Conservation (phyloP, 2,797 vertebrate species). For the Leptodactylus fallax region DNA sequence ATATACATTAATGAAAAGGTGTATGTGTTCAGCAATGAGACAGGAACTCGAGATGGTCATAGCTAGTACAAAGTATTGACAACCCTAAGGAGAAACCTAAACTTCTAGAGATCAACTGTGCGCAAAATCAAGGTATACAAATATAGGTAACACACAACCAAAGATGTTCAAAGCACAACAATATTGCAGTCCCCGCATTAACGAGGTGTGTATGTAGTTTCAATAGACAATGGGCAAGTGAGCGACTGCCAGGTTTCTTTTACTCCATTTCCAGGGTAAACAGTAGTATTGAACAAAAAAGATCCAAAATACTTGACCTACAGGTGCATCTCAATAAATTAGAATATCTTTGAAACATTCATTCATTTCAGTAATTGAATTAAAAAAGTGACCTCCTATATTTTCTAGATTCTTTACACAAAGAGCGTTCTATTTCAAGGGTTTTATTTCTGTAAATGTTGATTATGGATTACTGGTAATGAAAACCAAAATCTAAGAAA, state of each 20-base stretch:
- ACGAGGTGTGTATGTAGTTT: neutral
- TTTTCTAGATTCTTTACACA: no score
- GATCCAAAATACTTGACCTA: neutral
- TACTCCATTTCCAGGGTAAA: neutral
- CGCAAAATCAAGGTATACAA: neutral
- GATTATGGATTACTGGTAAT: no score
- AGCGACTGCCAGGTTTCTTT: neutral
- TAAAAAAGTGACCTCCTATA: no score
- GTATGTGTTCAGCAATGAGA: no score
- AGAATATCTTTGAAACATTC: no score
- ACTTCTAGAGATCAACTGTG: neutral
- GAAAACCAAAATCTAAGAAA: no score
- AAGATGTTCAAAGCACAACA: neutral
- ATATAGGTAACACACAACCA: neutral
- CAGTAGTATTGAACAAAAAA: neutral
- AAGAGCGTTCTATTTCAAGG: no score
- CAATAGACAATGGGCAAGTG: neutral
- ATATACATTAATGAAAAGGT: neutral
- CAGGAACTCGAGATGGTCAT: no score
- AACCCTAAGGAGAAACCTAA: no score
- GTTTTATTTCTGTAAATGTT: no score
- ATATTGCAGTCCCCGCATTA: neutral
- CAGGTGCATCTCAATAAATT: no score
- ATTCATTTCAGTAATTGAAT: no score
- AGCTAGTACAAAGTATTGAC: neutral